These are phyloP conservation scores for Luehdorfia chinensis DNA, from an alignment of 1,140 invertebrate species.

Conservation along the genomic window DNA sequence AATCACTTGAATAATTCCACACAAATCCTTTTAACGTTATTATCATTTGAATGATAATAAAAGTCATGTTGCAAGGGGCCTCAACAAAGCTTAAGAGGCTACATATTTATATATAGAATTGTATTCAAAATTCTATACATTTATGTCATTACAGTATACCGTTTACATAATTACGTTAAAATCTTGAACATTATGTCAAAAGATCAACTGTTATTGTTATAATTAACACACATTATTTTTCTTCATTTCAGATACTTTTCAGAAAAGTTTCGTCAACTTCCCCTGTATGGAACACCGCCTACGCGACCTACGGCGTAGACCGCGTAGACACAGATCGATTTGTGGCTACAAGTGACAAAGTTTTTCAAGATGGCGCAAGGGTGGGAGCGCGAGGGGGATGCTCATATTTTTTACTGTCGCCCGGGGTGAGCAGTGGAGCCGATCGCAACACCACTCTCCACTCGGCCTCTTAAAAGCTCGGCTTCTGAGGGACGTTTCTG, in stretches of 20 bases:
- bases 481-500: constrained; percentile 50
- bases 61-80: constrained; percentile 55
- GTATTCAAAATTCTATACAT: constrained; percentile 15
- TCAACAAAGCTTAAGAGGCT: constrained; percentile 37
- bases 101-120: constrained; percentile 7
- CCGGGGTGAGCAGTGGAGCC: constrained; percentile 73
- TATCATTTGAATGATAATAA: constrained; percentile 74
- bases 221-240: no score
- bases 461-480: constrained; percentile 70
- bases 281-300: constrained; percentile 26
- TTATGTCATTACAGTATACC: no score
- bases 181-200: no score
- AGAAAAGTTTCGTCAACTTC: no score
- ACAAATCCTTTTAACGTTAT: constrained; percentile 71
- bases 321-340: constrained; percentile 72
- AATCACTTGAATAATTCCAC: constrained; percentile 69
- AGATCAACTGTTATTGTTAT: no score
- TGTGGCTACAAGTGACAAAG: constrained; percentile 73
- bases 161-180: no score
- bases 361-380: constrained; percentile 74
- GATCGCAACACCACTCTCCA: constrained; percentile 73
- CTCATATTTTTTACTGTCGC: constrained; percentile 77
- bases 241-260: no score
- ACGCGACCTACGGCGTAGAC: constrained; percentile 53
- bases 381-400: constrained; percentile 50